These are phyloP conservation scores for Caenorhabditis parvicauda DNA, from an alignment of 2,888 invertebrate species.

Conservation along the genomic window DNA sequence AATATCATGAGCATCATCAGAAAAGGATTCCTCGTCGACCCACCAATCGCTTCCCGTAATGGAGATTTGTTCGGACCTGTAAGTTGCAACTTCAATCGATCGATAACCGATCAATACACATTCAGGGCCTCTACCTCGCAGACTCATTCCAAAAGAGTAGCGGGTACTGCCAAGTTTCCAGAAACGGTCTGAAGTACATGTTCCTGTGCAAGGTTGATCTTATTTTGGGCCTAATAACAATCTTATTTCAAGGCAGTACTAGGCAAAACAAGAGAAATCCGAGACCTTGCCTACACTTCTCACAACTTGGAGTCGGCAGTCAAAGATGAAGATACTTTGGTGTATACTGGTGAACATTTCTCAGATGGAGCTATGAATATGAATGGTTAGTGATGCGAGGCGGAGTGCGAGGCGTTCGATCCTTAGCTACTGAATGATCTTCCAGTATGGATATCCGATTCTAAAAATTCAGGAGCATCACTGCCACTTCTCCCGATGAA, in stretches of 20 bases:
- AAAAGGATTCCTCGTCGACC: slow-evolving; percentile 66
- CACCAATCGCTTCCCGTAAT: slow-evolving; percentile 64
- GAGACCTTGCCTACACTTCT: slow-evolving; percentile 3
- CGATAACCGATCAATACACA: slow-evolving; percentile 18
- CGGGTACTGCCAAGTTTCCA: slow-evolving; percentile 63
- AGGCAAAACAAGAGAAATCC: slow-evolving; percentile 12
- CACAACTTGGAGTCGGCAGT: background rate
- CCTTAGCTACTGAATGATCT: too few relatives aligned
- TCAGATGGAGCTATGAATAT: slow-evolving; percentile 21
- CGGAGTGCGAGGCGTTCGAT: too few relatives aligned
- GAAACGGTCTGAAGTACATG: slow-evolving; percentile 63
- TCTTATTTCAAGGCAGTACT: slow-evolving; percentile 7
- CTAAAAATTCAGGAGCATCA: slow-evolving; percentile 18
- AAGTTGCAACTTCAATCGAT: background rate
- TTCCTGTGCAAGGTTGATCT: slow-evolving; percentile 67
- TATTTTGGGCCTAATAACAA: background rate
- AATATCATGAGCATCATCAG: slow-evolving; percentile 67
- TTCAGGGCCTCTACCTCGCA: slow-evolving; percentile 67
- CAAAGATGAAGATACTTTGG: slow-evolving; percentile 26
- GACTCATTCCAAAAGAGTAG: slow-evolving; percentile 67
- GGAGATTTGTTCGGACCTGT: slow-evolving; percentile 66
- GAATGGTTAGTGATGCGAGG: slow-evolving; percentile 12
- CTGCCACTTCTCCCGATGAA: slow-evolving; percentile 28
- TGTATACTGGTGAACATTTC: slow-evolving; percentile 19
- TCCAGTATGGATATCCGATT: too few relatives aligned